phyloP scores from a whole-genome alignment of 2,113 vertebrate species.

The Syngnathus floridae region DNA sequence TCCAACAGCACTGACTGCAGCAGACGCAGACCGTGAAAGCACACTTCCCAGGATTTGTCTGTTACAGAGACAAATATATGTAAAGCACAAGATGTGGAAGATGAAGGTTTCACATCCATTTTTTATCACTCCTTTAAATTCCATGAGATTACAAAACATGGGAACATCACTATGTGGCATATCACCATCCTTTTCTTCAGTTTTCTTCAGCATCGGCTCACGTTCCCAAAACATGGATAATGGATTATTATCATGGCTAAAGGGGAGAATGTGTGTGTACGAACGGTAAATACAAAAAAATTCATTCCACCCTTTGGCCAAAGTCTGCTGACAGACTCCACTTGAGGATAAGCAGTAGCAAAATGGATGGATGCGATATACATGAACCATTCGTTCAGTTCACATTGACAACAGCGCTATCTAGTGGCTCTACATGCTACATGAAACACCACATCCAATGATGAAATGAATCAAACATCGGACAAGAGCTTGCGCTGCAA shows the following conservation, averaged over 20 bases:
- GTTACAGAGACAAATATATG: neutral
- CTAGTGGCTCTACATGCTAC: neutral
- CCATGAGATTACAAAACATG: neutral
- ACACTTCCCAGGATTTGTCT: conserved; percentile 84
- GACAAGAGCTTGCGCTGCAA: neutral
- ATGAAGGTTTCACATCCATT: neutral
- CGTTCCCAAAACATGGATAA: neutral
- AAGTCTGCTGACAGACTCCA: neutral
- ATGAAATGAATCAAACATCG: neutral
- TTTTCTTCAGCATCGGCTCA: neutral
- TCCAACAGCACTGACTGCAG: conserved; percentile 86
- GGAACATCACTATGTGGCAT: neutral
- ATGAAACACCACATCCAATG: neutral
- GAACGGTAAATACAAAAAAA: neutral
- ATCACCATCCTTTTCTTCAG: neutral
- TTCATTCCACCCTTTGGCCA: neutral
- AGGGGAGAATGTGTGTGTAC: neutral
- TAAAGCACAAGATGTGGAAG: neutral
- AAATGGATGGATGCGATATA: neutral
- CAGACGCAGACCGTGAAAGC: conserved; percentile 80
- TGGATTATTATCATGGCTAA: neutral
- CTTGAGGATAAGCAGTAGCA: neutral
- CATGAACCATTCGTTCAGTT: neutral
- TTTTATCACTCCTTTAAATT: neutral
- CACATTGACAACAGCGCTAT: neutral